Base-by-base conservation (phyloP, 2,888 invertebrate species). In the Siphlonurus alternatus region DNA sequence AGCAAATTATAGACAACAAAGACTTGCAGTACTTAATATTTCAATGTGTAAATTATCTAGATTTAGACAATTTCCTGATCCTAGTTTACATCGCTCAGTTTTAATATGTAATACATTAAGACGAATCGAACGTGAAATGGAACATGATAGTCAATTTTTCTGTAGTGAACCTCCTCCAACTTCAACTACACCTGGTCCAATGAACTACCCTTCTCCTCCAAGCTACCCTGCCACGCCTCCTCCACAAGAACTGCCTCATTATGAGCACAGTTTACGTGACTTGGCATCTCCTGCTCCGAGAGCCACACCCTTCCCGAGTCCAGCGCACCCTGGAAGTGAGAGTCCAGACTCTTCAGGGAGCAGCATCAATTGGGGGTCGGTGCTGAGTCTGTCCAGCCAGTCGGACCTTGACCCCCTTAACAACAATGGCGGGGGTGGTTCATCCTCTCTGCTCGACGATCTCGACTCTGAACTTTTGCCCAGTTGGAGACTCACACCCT, bases 81-180 rank as follows among this genome's bases (percentile, higher is more conserved):
- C 93, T 59, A 90, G 91, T 67, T 79, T 95, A 66, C 83, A 91
- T 71, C 85, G 93, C 67, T 93, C 93, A 61, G 94, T 95, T 73
- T 84, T 95, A 67, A 93, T 95, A 72, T 93, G 93, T 80, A 94
- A 94, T 77, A 93, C 94, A 65, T 76, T 94, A 68, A 86, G 93
- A 74, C 84, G 87, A 74, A 87, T 93, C 73, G 93, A 93, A 77
- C 83, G 88, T 64, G 93, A 94, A 77, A 89, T 94, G 83, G 91
- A 91, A 75, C 72, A 73, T 65, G 79, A 80, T 68, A 76, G 63
- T 54, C 64, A 38, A 5, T 24, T 38, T 24, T 20, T 19, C 19
- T 53, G 61, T n/a, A 67, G 73, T 61, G 75, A 74, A 69, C 75
- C 74, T 61, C 74, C 74, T 65, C 75, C 74, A 24, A 73, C 74